Conservation (phyloP, 1,140 invertebrate genomes). For the Odontomachus brunneus region DNA sequence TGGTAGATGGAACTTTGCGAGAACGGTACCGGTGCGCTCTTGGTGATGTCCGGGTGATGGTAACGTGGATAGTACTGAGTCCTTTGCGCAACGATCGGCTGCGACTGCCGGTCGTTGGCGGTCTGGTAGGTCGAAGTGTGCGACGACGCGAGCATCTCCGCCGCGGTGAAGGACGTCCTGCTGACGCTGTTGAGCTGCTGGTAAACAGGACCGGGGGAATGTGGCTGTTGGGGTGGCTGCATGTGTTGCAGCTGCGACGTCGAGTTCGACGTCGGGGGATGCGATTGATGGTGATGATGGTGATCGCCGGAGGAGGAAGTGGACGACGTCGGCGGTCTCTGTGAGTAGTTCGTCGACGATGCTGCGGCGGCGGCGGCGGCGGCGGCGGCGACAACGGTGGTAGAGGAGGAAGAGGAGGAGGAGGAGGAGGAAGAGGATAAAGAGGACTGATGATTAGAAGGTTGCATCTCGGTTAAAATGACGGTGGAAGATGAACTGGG, state of each 20-base stretch:
- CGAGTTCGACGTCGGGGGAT: neutral
- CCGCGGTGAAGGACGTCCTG: slow-evolving; percentile 73
- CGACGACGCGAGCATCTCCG: slow-evolving; percentile 73
- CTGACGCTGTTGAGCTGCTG: slow-evolving; percentile 80
- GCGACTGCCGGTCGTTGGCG: slow-evolving; percentile 62
- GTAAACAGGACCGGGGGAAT: slow-evolving; percentile 81
- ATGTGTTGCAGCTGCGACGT: slow-evolving; percentile 82
- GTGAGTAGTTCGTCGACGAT: slow-evolving; percentile 40
- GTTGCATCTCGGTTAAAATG: slow-evolving; percentile 83
- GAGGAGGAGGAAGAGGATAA: slow-evolving; percentile 38
- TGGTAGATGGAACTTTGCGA: slow-evolving; percentile 79
- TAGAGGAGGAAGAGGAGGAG: too few species aligned
- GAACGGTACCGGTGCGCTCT: slow-evolving; percentile 80
- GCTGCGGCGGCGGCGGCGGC: neutral
- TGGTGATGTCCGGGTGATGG: slow-evolving; percentile 83
- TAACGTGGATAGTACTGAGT: slow-evolving; percentile 82
- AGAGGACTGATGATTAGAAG: slow-evolving; percentile 71
- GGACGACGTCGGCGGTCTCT: slow-evolving; percentile 44
- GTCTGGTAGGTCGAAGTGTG: slow-evolving; percentile 72
- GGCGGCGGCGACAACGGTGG: neutral
- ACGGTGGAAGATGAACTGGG: slow-evolving; percentile 69
- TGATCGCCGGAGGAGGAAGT: slow-evolving; percentile 45
- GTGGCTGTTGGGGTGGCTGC: slow-evolving; percentile 77
- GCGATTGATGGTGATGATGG: slow-evolving; percentile 27
- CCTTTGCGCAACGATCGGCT: slow-evolving; percentile 77